phyloP scores from a whole-genome alignment of 2,113 vertebrate species.

The Mus musculus region GRCm39 chr9:77406501-77407000 shows the following conservation, averaged over 20 bases:
- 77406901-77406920: background rate
- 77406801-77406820: background rate
- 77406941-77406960: background rate
- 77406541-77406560: slow-evolving; percentile 98
- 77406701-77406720: slow-evolving; percentile 11
- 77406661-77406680: slow-evolving; percentile 35
- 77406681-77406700: background rate
- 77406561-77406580: slow-evolving; percentile 96
- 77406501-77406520: slow-evolving; percentile 90
- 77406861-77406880: slow-evolving; percentile 42
- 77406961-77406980: background rate
- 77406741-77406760: slow-evolving; percentile 11
- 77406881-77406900: background rate
- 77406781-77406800: background rate
- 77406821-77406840: background rate
- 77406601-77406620: slow-evolving; percentile 97
- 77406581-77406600: slow-evolving; percentile 99
- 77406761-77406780: background rate
- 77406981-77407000: slow-evolving; percentile 18
- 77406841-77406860: slow-evolving; percentile 7
- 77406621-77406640: slow-evolving; percentile 97
- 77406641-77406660: slow-evolving; percentile 69
- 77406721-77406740: background rate
- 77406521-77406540: slow-evolving; percentile 98
- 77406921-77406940: background rate